Conservation (phyloP, 2,113 vertebrate species). For the Saccopteryx bilineata region DNA sequence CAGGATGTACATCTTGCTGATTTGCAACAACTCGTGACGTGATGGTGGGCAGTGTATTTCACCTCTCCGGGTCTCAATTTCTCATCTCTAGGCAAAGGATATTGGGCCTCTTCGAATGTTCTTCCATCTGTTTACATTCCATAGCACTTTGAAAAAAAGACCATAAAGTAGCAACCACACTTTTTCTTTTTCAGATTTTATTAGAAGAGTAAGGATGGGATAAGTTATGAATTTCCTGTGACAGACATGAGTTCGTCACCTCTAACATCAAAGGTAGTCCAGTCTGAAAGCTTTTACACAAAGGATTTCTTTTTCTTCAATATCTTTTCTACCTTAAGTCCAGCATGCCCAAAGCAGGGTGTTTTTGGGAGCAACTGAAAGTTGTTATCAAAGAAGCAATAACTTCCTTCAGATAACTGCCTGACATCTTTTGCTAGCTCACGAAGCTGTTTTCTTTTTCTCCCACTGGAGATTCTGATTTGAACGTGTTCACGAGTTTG, state of each 20-base stretch:
- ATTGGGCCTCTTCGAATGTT: background rate
- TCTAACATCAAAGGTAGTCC: constrained; percentile 44
- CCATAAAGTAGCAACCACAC: background rate
- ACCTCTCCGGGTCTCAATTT: background rate
- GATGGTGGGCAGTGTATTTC: background rate
- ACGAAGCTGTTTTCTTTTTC: background rate
- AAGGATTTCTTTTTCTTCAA: background rate
- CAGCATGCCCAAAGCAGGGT: background rate
- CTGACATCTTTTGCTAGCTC: background rate
- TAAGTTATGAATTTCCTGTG: background rate
- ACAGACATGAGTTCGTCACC: constrained; percentile 1
- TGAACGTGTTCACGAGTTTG: background rate
- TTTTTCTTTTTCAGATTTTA: constrained; percentile 12
- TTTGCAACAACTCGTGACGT: too few species aligned
- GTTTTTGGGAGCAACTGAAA: background rate
- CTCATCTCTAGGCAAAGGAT: background rate
- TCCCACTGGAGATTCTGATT: background rate
- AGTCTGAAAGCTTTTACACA: background rate
- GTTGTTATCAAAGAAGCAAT: constrained; percentile 31
- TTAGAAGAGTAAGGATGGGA: background rate
- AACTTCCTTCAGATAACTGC: background rate
- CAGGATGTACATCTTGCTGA: background rate
- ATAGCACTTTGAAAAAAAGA: background rate
- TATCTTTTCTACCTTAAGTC: background rate
- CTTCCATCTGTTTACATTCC: background rate